These are phyloP conservation scores for Chrysomela aeneicollis DNA, from an alignment of 2,888 invertebrate genomes.

Conservation along the genomic window DNA sequence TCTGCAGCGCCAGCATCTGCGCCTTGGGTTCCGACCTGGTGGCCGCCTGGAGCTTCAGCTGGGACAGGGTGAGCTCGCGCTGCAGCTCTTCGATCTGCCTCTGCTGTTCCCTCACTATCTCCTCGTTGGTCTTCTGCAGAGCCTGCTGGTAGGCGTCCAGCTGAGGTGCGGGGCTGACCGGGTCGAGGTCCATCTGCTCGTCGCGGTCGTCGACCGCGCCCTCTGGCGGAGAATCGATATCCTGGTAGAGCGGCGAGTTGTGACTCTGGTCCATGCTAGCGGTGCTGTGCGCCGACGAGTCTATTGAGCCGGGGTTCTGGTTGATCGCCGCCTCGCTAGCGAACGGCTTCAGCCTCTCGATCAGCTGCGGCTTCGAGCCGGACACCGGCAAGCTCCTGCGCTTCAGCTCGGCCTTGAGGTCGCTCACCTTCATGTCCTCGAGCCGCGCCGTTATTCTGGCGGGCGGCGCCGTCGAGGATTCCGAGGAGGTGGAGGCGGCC, in stretches of 20 bases:
- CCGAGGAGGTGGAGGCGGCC: conserved; percentile 59
- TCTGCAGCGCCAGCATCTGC: conserved; percentile 56
- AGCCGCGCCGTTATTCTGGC: conserved; percentile 72
- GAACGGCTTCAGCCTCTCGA: conserved; percentile 87
- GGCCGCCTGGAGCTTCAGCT: conserved; percentile 77
- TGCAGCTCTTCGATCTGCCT: conserved; percentile 89
- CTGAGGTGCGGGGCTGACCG: conserved; percentile 59
- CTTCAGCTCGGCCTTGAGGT: conserved; percentile 93
- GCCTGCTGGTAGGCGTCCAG: conserved; percentile 49
- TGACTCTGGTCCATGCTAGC: conserved; percentile 55
- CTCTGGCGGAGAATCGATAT: conserved; percentile 54
- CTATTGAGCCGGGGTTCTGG: conserved; percentile 47
- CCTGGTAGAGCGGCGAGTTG: conserved; percentile 63
- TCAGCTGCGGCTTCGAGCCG: conserved; percentile 93
- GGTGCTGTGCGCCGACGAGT: conserved; percentile 51
- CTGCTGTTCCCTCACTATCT: conserved; percentile 83
- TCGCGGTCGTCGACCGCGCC: conserved; percentile 42
- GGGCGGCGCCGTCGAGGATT: conserved; percentile 57
- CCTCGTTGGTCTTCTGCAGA: conserved; percentile 63
- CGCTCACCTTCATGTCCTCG: conserved; percentile 96
- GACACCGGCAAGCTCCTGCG: conserved; percentile 93
- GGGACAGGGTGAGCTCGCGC: conserved; percentile 79
- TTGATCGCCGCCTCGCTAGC: conserved; percentile 55
- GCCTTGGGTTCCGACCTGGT: conserved; percentile 57
- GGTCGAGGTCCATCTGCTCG: conserved; percentile 62